These are phyloP conservation scores for Saguinus midas DNA, from an alignment of 2,113 vertebrate genomes.

Conservation along the genomic window DNA sequence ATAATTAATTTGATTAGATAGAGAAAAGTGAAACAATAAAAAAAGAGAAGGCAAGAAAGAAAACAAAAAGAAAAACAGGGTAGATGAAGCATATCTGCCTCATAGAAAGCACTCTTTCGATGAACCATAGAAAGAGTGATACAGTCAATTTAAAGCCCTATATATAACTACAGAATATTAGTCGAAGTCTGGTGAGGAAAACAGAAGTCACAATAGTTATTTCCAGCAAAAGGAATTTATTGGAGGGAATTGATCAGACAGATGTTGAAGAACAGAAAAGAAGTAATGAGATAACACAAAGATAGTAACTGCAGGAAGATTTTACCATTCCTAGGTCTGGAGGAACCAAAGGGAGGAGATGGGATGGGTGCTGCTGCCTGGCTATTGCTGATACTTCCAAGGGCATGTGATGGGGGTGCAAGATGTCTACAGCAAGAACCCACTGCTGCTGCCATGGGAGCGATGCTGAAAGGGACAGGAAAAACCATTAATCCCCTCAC, in stretches of 20 bases:
- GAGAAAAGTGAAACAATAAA: background rate
- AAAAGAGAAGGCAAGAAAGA: background rate
- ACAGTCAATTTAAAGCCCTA: background rate
- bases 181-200: background rate
- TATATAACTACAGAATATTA: accelerated
- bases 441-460: background rate
- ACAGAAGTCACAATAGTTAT: background rate
- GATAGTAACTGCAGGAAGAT: background rate
- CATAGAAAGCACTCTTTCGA: too few relatives aligned
- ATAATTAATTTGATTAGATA: background rate
- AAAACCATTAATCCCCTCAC: too few relatives aligned
- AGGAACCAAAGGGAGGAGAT: background rate
- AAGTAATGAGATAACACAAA: too few relatives aligned
- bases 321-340: background rate
- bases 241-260: too few relatives aligned
- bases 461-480: background rate
- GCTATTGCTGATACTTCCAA: accelerated
- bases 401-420: accelerated
- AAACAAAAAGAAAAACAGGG: background rate
- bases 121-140: background rate
- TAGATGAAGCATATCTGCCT: background rate
- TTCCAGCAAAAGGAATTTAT: background rate
- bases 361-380: background rate
- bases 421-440: background rate
- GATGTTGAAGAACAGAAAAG: background rate